Evolutionary conservation across 2,797 vertebrate species (phyloP), one percentile per base, ranked within the genome.

Genomic region (Bradypus variegatus): DNA sequence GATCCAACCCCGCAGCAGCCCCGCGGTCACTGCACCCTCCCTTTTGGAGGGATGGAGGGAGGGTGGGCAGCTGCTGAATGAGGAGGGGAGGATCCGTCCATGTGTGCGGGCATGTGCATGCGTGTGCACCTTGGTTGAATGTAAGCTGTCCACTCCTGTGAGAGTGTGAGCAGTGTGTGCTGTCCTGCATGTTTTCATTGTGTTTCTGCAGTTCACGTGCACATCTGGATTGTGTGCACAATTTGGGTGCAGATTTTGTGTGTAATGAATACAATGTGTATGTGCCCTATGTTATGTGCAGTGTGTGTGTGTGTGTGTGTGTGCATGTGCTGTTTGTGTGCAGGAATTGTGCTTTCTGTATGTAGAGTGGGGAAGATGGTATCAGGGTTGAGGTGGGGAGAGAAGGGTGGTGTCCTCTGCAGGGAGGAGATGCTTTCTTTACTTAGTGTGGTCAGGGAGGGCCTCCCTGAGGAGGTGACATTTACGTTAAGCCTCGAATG

Each of bases 1-100:
- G 16, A n/a, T 94, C 95, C 85, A 93, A 89, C 95, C 95, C 95
- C 83, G 53, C 50, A 67, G 87, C 94, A 36, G 93, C 76, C 23
- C 1, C 31, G 5, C 4, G 80, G 93, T 91, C 94, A 92, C 94
- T 2, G 27, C 85, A 58, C 5, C 25, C 75, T 84, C 79, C 82
- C 88, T 88, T 93, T 92, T 90, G 33, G 9, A 31, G 5, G 64
- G 53, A 53, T 75, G 53, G 62, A 79, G 76, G 84, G 78, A 78
- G 85, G 77, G 55, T 41, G 65, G 90, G 82, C 53, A 73, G 89
- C 80, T 83, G 69, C 83, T 3, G 48, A 60, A 36, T 0, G 45
- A 36, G 69, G 82, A 67, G 65, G 53, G 58, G 85, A 67, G 5
- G 25, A 65, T 19, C 53, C 27, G 69, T 45, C 31, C 41, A 29